phyloP scores from a whole-genome alignment of 2,888 invertebrate genomes.

The Tholera decimalis region DNA sequence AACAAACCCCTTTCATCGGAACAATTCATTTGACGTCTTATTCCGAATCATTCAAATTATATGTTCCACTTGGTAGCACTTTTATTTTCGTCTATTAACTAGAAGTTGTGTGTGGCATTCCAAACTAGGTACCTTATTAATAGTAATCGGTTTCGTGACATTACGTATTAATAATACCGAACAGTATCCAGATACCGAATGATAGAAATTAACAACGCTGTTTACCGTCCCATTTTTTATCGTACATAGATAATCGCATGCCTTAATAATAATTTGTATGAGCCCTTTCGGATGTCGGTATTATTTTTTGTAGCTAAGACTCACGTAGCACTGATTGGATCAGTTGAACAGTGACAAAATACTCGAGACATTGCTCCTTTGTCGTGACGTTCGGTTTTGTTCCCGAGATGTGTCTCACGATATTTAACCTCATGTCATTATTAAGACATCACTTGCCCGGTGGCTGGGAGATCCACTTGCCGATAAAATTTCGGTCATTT shows the following conservation, averaged over 20 bases:
- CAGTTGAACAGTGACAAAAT: slow-evolving; percentile 91
- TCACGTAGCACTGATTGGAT: slow-evolving; percentile 85
- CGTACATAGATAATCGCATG: slow-evolving; percentile 78
- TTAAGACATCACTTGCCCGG: slow-evolving; percentile 91
- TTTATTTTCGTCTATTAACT: slow-evolving; percentile 71
- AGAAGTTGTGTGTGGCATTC: slow-evolving; percentile 79
- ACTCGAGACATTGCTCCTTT: slow-evolving; percentile 85
- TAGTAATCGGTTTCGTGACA: slow-evolving; percentile 79
- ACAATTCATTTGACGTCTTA: slow-evolving; percentile 87
- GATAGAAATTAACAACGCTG: slow-evolving; percentile 81
- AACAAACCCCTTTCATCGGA: slow-evolving; percentile 81
- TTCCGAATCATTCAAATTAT: slow-evolving; percentile 82
- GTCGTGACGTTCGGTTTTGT: slow-evolving; percentile 83
- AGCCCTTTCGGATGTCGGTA: slow-evolving; percentile 80
- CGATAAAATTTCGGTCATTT: slow-evolving; percentile 86
- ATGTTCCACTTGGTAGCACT: slow-evolving; percentile 75
- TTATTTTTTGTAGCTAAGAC: slow-evolving; percentile 79
- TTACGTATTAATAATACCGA: slow-evolving; percentile 79
- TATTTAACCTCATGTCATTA: slow-evolving; percentile 89
- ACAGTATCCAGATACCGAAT: slow-evolving; percentile 73
- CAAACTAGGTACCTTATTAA: slow-evolving; percentile 70
- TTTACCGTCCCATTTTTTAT: slow-evolving; percentile 79
- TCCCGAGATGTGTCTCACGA: slow-evolving; percentile 86
- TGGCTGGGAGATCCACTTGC: slow-evolving; percentile 84
- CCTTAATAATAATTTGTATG: slow-evolving; percentile 83